Base-by-base conservation (phyloP, 2,797 vertebrate genomes). In the Tapirus indicus region DNA sequence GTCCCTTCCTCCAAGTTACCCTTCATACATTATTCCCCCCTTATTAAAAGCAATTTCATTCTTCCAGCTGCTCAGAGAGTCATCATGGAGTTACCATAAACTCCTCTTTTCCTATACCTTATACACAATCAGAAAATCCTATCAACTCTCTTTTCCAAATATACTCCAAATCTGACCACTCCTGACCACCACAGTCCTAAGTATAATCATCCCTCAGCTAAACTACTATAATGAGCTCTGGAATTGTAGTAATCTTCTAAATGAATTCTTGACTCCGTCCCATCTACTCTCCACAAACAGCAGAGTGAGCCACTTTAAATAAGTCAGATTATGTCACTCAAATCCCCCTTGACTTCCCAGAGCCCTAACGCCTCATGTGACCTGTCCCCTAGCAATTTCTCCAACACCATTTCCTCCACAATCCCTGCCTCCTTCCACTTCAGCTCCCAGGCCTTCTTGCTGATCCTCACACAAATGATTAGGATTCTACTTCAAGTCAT, bases 371-470 rank as follows among this genome's bases (percentile, higher is more conserved):
- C 17, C n/a, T 95, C 60, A 41, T 6, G 41, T 62, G 49, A 21
- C 3, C n/a, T 32, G 1, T 1, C 13, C 21, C 38, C 1, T 69
- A 56, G 18, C 5, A 17, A 27, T 11, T 1, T 32, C 3, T 56
- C 41, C 9, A 32, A 27, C 3, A 1, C 14, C 23, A 2, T 88
- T 49, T 69, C 7, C 18, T 44, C 44, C 2, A 25, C 1, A 25
- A 10, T 2, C 60, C 2, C 21, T 7, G 27, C 27, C 11, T 41
- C 18, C 49, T 0, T 69, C 10, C 6, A 11, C 6, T 58, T 86
- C 21, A 68, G 47, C 29, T 16, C 27, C 11, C 10, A 64, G 11
- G 13, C 1, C 10, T 75, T 44, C 21, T 66, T 56, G 1, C 16
- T 13, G 56, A 87, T 35, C 18, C 8, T 92, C 21, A 77, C 32